Conservation (phyloP, 2,113 vertebrate genomes). For the Neogale vison region DNA sequence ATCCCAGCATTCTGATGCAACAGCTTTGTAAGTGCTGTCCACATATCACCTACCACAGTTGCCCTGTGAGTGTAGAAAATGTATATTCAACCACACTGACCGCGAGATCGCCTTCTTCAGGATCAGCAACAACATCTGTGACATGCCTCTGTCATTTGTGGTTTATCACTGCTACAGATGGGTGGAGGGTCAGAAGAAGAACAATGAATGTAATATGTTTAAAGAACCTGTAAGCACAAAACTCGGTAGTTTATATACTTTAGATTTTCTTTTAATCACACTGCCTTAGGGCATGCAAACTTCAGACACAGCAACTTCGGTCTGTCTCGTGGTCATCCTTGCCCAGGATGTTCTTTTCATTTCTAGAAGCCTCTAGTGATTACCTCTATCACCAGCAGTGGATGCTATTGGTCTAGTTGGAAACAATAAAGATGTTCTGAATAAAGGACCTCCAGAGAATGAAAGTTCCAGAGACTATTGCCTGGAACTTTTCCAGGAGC, state of each 20-base stretch:
- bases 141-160: not conserved
- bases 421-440: not conserved
- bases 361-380: not conserved
- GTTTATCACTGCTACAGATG: not conserved
- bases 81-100: not conserved
- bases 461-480: not conserved
- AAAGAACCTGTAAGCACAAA: not conserved
- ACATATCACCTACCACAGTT: not conserved
- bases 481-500: not conserved
- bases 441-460: not conserved
- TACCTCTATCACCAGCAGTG: not conserved
- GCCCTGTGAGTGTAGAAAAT: not conserved
- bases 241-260: not conserved
- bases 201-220: not conserved
- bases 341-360: not conserved
- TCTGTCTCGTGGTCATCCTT: not conserved
- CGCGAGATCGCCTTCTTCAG: not conserved
- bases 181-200: not conserved
- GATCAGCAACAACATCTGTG: not conserved
- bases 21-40: not conserved
- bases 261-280: not conserved
- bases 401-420: not conserved
- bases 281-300: not conserved
- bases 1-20: not conserved
- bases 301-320: not conserved